Evolutionary conservation across 2,113 vertebrate genomes (phyloP).

Genomic region (Seriola quinqueradiata): DNA sequence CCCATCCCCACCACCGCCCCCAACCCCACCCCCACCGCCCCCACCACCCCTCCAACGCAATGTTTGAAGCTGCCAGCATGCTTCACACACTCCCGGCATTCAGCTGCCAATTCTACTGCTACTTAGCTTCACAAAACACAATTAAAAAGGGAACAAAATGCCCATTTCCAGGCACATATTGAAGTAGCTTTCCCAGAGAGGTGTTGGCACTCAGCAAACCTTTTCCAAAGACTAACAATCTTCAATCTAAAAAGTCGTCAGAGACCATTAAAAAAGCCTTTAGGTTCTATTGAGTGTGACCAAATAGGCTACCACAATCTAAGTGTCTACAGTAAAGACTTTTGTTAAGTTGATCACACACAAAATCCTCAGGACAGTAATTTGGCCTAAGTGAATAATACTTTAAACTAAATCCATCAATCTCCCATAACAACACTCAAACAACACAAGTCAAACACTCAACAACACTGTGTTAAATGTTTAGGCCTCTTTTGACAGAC

Average conservation of each 20-base stretch:
- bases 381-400: slow-evolving; percentile 56
- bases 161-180: slow-evolving; percentile 61
- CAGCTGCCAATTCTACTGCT: slow-evolving; percentile 56
- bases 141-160: slow-evolving; percentile 59
- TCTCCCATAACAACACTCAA: slow-evolving; percentile 7
- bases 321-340: slow-evolving; percentile 66
- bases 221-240: slow-evolving; percentile 76
- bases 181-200: slow-evolving; percentile 56
- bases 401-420: slow-evolving; percentile 27
- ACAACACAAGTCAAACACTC: background rate
- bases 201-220: slow-evolving; percentile 58
- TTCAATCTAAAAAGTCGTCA: slow-evolving; percentile 73
- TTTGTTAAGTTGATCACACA: slow-evolving; percentile 67
- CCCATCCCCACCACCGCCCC: slow-evolving; percentile 4
- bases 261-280: slow-evolving; percentile 77
- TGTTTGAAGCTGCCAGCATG: slow-evolving; percentile 53
- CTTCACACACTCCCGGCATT: slow-evolving; percentile 57
- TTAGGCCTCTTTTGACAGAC: background rate
- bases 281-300: slow-evolving; percentile 80
- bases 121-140: slow-evolving; percentile 58
- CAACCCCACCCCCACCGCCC: slow-evolving; percentile 13
- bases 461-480: slow-evolving; percentile 9
- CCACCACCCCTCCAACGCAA: slow-evolving; percentile 38
- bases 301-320: slow-evolving; percentile 67
- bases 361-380: slow-evolving; percentile 64